Evolutionary conservation across 2,113 vertebrate genomes (phyloP).

Genomic region (Aptenodytes patagonicus): DNA sequence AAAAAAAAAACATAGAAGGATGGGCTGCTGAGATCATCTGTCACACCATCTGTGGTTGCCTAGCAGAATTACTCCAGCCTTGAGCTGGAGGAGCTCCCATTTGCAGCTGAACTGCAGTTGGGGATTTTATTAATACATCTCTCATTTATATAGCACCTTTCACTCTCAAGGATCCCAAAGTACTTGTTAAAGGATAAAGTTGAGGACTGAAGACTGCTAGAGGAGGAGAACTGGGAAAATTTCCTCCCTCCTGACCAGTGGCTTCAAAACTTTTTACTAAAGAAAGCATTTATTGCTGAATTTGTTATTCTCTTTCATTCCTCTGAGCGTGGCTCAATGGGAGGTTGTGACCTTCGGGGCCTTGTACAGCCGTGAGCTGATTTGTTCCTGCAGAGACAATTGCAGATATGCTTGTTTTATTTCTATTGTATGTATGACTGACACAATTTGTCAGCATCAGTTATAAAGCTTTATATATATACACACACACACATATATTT

Average conservation of each 20-base stretch:
- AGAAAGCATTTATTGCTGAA: not conserved
- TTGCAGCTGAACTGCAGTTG: conserved; percentile 60
- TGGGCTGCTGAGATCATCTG: conserved; percentile 71
- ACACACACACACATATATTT: not conserved
- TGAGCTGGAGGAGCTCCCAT: conserved; percentile 57
- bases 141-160: conserved; percentile 70
- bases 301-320: conserved; percentile 1
- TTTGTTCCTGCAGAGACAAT: not conserved
- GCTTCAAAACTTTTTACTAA: conserved; percentile 23
- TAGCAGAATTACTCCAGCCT: conserved; percentile 62
- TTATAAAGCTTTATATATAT: not conserved
- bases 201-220: conserved; percentile 6
- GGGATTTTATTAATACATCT: conserved; percentile 68
- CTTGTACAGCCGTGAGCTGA: not conserved
- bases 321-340: not conserved
- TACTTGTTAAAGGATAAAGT: conserved; percentile 55
- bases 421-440: not conserved
- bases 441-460: not conserved
- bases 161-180: conserved; percentile 60
- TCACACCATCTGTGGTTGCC: conserved; percentile 71
- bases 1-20: conserved; percentile 57
- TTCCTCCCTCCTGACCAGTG: not conserved
- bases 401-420: not conserved
- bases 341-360: not conserved
- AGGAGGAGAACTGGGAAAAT: not conserved